phyloP scores from a whole-genome alignment of 64 coral and sea anemone species.

The Montipora efflorescens region DNA sequence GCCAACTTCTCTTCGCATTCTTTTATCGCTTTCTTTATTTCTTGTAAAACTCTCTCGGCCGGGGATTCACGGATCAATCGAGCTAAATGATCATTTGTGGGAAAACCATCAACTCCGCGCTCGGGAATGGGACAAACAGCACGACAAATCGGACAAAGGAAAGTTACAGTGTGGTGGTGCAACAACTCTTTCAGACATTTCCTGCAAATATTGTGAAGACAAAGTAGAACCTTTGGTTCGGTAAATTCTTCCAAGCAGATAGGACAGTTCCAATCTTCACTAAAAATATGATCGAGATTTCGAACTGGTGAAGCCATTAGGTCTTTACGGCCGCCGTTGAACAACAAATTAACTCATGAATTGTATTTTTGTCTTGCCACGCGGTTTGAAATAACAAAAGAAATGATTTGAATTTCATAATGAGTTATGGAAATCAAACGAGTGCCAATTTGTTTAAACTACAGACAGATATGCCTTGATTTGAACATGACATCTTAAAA shows the following conservation, averaged over 20 bases:
- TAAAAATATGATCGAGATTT: conserved; percentile 43
- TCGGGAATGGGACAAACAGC: conserved; percentile 43
- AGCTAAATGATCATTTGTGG: conserved; percentile 41
- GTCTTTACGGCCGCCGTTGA: background rate
- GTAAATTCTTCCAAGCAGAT: conserved; percentile 80
- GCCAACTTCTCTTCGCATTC: conserved; percentile 53
- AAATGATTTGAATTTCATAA: conserved; percentile 14
- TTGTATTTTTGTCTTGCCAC: conserved; percentile 16
- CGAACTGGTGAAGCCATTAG: conserved; percentile 23
- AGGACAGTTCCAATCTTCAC: conserved; percentile 61
- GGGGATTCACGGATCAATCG: conserved; percentile 71
- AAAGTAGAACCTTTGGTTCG: conserved; percentile 70
- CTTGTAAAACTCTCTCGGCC: conserved; percentile 64
- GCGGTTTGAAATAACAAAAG: conserved; percentile 25
- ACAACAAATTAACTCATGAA: background rate
- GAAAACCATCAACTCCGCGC: conserved; percentile 56
- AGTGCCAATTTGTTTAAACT: background rate
- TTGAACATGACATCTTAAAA: too few relatives aligned
- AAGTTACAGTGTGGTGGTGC: conserved; percentile 14
- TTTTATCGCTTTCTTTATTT: conserved; percentile 60
- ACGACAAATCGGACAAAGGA: conserved; percentile 77
- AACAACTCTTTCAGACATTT: conserved; percentile 68
- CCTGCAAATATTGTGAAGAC: conserved; percentile 75
- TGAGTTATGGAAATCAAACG: conserved; percentile 9
- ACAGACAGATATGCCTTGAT: too few relatives aligned